These are phyloP conservation scores for Rutilus rutilus DNA, from an alignment of 2,113 vertebrate species.

Conservation along the genomic window DNA sequence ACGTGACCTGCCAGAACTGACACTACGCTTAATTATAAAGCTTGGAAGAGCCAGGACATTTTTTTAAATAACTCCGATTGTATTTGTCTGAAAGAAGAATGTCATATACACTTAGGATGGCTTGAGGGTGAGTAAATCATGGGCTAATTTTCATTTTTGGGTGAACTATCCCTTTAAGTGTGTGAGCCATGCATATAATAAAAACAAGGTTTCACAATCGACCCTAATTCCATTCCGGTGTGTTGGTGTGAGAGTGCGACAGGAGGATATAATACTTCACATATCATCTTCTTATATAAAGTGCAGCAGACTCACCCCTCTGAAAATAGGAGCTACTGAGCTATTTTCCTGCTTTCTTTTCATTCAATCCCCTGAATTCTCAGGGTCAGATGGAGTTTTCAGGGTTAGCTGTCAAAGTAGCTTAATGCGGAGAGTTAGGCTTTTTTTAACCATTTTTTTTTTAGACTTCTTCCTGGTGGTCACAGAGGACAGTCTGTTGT, in stretches of 20 bases:
- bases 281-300: neutral
- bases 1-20: no score
- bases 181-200: neutral
- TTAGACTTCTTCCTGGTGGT: neutral
- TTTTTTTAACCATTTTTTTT: neutral
- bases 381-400: constrained; percentile 8
- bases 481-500: neutral
- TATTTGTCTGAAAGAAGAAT: no score
- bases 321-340: neutral
- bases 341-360: neutral
- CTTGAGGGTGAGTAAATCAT: no score
- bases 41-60: no score
- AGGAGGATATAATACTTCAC: neutral
- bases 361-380: constrained; percentile 1
- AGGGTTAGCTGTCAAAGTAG: neutral
- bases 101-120: no score
- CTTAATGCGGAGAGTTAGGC: neutral
- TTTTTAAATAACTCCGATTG: no score
- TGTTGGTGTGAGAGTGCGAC: neutral
- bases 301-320: neutral
- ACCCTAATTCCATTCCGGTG: neutral
- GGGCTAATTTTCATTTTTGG: no score
- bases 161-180: no score
- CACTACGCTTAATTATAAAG: no score
- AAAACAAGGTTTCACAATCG: neutral